Evolutionary conservation across 2,797 vertebrate genomes (phyloP), one percentile per base, ranked within the genome.

Genomic region (Sebastes nivosus): DNA sequence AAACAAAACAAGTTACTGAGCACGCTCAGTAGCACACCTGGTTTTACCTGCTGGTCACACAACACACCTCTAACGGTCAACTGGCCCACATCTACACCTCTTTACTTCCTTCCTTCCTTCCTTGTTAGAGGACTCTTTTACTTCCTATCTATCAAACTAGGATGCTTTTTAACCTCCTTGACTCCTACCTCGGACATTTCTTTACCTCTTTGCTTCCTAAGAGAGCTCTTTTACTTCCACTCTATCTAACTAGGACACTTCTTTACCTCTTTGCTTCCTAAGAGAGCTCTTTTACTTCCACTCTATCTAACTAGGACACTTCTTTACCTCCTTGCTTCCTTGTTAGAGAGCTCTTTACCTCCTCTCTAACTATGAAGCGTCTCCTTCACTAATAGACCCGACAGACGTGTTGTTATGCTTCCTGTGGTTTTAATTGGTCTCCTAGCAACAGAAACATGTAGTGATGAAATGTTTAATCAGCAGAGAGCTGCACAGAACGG

Each of bases 371-470:
- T 18, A 50, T 7, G 22, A 60, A 34, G 25, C 11, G 13, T 4
- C 25, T 59, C 57, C 57, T 59, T 27, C 24, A 27, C 13, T 27
- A n/a, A 29, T 20, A 16, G 25, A 18, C 30, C 25, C 12, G 2
- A 59, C 71, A 46, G 46, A 29, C 9, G 14, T 4, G 25, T 46
- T 72, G 58, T 36, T 8, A 13, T 8, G 18, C 16, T 25, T 9
- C 13, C 2, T 25, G 34, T 11, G 42, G 27, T 46, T 74, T 66
- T 63, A 52, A 79, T 77, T 60, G 1, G 75, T 89, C 79, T 85
- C 83, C 29, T 67, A 84, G 88, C 78, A 75, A 80, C 84, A 72
- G 63, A 8, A 11, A 71, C 74, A 55, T 6, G 50, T 50, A 25
- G 18, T n/a, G 58, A 59, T 52, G 61, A 64, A 69, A 46, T 12